A percentile compares a stretch with the other conserved stretches of the same genome.
Evolutionary conservation across 2,113 vertebrate species (phyloP).

Genomic region (Pluvianellus socialis): DNA sequence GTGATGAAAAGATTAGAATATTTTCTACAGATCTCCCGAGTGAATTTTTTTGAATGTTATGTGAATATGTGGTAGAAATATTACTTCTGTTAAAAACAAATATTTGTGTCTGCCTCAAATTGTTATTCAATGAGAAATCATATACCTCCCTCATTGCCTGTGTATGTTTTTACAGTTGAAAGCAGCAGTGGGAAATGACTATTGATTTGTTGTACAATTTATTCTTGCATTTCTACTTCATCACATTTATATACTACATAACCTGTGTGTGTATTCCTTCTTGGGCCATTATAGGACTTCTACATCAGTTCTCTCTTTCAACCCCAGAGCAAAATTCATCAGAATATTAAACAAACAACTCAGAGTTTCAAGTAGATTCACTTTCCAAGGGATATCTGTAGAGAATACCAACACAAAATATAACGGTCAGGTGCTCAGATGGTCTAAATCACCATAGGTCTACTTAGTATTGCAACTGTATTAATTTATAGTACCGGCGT

Average conservation of each 20-base stretch:
- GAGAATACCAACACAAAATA: neutral
- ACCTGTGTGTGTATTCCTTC: neutral
- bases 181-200: neutral
- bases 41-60: neutral
- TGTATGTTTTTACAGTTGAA: constrained; percentile 3
- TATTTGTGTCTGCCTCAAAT: constrained; percentile 7
- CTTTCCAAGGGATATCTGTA: neutral
- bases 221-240: constrained; percentile 6
- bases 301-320: neutral
- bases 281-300: neutral
- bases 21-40: neutral
- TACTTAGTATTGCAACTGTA: neutral
- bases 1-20: neutral
- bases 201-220: constrained; percentile 14
- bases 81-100: constrained; percentile 1
- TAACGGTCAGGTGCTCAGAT: neutral
- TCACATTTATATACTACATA: constrained; percentile 18
- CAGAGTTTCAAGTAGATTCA: neutral
- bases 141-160: neutral
- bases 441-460: neutral
- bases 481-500: neutral
- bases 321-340: neutral
- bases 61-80: neutral
- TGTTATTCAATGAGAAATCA: constrained; percentile 1
- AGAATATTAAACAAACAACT: neutral